These are phyloP conservation scores for Sinocyclocheilus grahami DNA, from an alignment of 2,113 vertebrate genomes.

Conservation along the genomic window DNA sequence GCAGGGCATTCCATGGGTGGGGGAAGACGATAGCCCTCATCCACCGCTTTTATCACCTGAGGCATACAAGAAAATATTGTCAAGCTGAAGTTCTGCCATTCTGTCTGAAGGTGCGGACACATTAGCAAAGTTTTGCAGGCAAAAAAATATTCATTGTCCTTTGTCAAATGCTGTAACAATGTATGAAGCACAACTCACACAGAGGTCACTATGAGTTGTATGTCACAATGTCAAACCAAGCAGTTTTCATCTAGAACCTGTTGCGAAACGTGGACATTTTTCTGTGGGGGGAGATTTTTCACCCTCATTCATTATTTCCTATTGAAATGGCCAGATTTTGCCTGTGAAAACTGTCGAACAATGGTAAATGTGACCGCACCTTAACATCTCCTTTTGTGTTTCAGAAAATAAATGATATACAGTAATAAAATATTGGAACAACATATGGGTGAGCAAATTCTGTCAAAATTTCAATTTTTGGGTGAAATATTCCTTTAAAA, in stretches of 20 bases:
- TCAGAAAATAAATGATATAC: background rate
- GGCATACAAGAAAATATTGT: background rate
- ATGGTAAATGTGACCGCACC: too few species aligned
- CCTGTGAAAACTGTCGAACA: too few species aligned
- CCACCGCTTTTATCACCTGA: constrained; percentile 97
- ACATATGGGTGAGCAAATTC: background rate
- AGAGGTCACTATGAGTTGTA: background rate
- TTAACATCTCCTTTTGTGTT: too few species aligned
- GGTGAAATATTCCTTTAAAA: background rate
- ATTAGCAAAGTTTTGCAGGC: background rate
- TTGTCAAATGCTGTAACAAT: background rate
- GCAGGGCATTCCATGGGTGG: constrained; percentile 99
- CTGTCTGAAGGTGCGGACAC: background rate
- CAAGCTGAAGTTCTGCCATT: background rate
- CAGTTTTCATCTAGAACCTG: background rate
- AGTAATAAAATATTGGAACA: too few species aligned
- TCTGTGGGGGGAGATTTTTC: background rate
- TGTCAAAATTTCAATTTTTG: background rate
- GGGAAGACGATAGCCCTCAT: constrained; percentile 95
- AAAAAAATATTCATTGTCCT: background rate
- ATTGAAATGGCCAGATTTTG: too few species aligned
- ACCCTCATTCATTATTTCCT: background rate
- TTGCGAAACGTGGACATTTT: background rate
- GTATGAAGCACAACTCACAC: background rate
- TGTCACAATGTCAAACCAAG: background rate